Evolutionary conservation across 2,888 invertebrate genomes (phyloP), one percentile per base, ranked within the genome.

Genomic region (Torymus aiolomorphi): DNA sequence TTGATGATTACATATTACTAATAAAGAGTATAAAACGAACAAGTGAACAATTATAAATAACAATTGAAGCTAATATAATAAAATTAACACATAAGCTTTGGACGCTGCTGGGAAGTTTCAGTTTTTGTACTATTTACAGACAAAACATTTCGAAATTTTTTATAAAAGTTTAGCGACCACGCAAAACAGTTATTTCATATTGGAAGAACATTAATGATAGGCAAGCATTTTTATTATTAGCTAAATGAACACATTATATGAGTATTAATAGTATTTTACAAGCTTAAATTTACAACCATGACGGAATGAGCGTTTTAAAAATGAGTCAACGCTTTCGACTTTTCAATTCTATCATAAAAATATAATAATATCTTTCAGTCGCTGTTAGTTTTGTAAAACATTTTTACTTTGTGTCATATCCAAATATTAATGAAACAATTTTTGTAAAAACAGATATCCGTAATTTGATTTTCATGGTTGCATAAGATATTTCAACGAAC

Each of bases 71-170:
- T 52, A 62, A 71, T 14, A n/a, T 52, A 59, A 24, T 65, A 54
- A 56, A 78, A 71, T 62, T 76, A 69, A 80, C n/a, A 69, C 18
- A 49, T 78, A 74, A 72, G 67, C 72, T 80, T 80, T 80, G 76
- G 76, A 77, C 70, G 56, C 56, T 76, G 75, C 76, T 80, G 61
- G 66, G 66, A 42, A 59, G 13, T 71, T 66, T 75, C 20, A 12
- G 18, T 56, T 61, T 79, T 83, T 70, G 61, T 52, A 71, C 77
- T 76, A 79, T 81, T 81, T 78, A 79, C 78, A 79, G 70, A 16
- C 16, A 16, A 31, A n/a, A 65, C 69, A 31, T 51, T 63, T 63
- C 8, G 12, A 63, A 63, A 14, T n/a, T 16, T 49, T 61, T 71
- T 62, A 56, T 42, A 42, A 12, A n/a, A 63, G 31, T 63, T 63